Evolutionary conservation across 2,113 vertebrate genomes (phyloP).

Genomic region (Gallinago paraguaiae): DNA sequence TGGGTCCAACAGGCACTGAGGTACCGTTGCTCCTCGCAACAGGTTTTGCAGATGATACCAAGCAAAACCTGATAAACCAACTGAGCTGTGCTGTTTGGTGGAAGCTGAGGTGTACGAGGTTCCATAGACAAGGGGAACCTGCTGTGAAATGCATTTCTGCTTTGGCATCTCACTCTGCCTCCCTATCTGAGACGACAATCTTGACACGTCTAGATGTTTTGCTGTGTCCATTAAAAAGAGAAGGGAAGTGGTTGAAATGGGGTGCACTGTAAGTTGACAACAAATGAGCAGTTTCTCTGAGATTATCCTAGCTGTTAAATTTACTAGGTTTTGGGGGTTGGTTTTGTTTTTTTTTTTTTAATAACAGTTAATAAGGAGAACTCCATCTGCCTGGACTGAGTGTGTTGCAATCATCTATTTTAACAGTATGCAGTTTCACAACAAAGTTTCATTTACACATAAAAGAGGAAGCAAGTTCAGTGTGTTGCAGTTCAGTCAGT

Average conservation of each 20-base stretch:
- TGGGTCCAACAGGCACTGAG: neutral
- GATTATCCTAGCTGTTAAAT: neutral
- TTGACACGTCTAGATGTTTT: neutral
- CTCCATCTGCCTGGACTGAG: neutral
- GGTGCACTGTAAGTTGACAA: neutral
- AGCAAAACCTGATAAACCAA: neutral
- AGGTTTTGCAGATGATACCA: neutral
- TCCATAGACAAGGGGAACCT: neutral
- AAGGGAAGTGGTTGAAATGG: neutral
- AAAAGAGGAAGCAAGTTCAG: constrained; percentile 75
- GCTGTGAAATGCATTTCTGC: neutral
- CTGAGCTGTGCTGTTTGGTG: neutral
- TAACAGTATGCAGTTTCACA: constrained; percentile 67
- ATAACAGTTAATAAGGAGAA: neutral
- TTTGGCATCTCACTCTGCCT: neutral
- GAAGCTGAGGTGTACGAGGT: neutral
- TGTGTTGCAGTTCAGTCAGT: constrained; percentile 52
- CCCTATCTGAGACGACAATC: neutral
- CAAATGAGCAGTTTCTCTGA: neutral
- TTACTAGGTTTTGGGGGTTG: neutral
- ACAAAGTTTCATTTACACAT: constrained; percentile 68
- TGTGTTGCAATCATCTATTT: constrained; percentile 53
- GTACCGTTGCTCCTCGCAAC: rapidly evolving
- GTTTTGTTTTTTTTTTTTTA: neutral
- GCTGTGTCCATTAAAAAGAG: neutral